phyloP scores from a whole-genome alignment of 2,888 invertebrate genomes.

The Synanthedon andrenaeformis region DNA sequence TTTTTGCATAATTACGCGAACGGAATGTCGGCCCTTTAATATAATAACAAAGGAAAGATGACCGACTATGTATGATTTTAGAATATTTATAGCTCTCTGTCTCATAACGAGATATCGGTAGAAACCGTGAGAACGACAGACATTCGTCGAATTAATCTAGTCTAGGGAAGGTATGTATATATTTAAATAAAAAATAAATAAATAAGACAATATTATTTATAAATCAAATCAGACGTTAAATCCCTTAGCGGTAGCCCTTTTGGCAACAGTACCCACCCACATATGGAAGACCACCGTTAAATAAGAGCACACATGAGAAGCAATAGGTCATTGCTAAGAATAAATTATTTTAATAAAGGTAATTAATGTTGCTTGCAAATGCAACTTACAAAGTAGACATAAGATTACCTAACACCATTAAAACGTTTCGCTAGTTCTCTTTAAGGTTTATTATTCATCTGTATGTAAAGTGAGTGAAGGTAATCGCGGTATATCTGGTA shows the following conservation, averaged over 20 bases:
- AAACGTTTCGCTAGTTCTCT: background rate
- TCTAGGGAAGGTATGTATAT: too few relatives aligned
- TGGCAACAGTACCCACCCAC: too few relatives aligned
- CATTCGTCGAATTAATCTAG: background rate
- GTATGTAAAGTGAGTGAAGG: background rate
- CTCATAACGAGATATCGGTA: constrained; percentile 18
- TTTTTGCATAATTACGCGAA: constrained; percentile 66
- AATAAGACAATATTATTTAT: too few relatives aligned
- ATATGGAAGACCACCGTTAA: too few relatives aligned
- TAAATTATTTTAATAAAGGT: too few relatives aligned
- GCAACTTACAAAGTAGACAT: too few relatives aligned
- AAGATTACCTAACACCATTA: background rate
- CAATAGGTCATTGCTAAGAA: too few relatives aligned
- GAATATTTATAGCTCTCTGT: constrained; percentile 38
- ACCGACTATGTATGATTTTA: constrained; percentile 53
- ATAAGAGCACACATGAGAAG: too few relatives aligned
- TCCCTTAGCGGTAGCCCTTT: too few relatives aligned
- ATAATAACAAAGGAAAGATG: constrained; percentile 66
- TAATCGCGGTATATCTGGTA: constrained; percentile 25
- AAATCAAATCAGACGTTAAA: too few relatives aligned
- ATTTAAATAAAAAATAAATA: too few relatives aligned
- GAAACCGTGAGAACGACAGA: constrained; percentile 34
- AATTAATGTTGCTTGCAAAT: too few relatives aligned
- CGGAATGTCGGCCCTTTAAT: constrained; percentile 62
- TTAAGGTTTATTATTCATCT: background rate